Conservation (phyloP, 2,113 vertebrate species). For the Atherinomorus stipes region DNA sequence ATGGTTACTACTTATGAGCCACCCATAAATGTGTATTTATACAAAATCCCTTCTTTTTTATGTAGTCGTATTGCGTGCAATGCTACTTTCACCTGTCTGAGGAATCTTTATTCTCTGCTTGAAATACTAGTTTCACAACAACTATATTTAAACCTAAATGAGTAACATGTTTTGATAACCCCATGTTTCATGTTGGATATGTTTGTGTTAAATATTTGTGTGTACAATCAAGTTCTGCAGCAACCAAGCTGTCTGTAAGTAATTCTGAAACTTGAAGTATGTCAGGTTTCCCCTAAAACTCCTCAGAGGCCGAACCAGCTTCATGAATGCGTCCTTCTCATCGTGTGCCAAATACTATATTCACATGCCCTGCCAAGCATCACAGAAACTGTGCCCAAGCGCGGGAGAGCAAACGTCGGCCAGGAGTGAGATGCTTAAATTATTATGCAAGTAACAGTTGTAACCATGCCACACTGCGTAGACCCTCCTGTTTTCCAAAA, state of each 20-base stretch:
- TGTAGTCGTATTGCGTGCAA: too few species aligned
- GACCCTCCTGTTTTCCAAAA: background rate
- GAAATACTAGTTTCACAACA: background rate
- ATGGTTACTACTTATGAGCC: too few species aligned
- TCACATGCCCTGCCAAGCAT: slow-evolving; percentile 65
- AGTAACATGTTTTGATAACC: slow-evolving; percentile 21
- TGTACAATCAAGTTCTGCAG: slow-evolving; percentile 29
- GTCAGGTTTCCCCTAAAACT: slow-evolving; percentile 38
- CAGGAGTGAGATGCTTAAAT: slow-evolving; percentile 17
- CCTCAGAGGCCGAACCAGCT: slow-evolving; percentile 28
- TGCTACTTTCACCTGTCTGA: too few species aligned
- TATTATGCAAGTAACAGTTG: slow-evolving; percentile 8
- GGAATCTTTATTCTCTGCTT: too few species aligned
- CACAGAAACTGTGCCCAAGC: slow-evolving; percentile 43
- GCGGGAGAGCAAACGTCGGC: slow-evolving; percentile 24
- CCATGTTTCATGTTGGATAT: background rate
- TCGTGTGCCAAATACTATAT: slow-evolving; percentile 54
- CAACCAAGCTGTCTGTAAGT: slow-evolving; percentile 30
- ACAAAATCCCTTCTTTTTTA: too few species aligned
- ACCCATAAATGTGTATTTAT: too few species aligned
- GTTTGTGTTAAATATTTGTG: slow-evolving; percentile 49
- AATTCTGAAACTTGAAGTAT: slow-evolving; percentile 36
- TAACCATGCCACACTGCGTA: background rate
- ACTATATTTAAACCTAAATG: background rate
- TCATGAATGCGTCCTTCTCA: slow-evolving; percentile 65